A percentile compares a stretch with the other conserved stretches of the same genome.
Evolutionary conservation across 2,113 vertebrate species (phyloP).

Genomic region (Acrocephalus kingi): DNA sequence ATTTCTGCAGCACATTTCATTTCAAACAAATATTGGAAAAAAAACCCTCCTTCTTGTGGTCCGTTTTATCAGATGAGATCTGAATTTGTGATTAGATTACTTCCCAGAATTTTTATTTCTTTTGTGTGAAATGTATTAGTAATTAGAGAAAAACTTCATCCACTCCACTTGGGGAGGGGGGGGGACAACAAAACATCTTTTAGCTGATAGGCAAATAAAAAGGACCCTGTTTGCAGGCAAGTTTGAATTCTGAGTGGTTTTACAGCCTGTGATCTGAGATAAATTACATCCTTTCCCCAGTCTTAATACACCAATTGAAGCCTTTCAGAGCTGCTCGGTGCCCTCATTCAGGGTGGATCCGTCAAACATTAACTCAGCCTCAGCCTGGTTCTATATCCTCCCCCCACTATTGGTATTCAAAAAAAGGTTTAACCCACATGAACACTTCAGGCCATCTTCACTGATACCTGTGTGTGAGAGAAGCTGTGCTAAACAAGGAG

Average conservation of each 20-base stretch:
- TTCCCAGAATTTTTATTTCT: constrained; percentile 12
- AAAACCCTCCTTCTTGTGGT: constrained; percentile 23
- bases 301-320: neutral
- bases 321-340: neutral
- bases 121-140: neutral
- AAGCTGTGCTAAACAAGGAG: neutral
- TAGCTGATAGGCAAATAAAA: neutral
- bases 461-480: neutral
- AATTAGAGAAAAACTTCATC: constrained; percentile 31
- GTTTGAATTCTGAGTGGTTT: neutral
- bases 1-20: neutral
- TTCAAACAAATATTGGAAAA: neutral
- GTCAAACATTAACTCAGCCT: neutral
- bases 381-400: neutral
- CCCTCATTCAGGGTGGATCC: neutral
- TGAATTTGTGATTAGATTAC: constrained; percentile 52
- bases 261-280: neutral
- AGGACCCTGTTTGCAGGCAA: neutral
- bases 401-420: neutral
- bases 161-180: accelerated
- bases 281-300: neutral
- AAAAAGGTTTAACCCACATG: neutral
- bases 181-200: neutral
- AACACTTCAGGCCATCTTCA: neutral
- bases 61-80: constrained; percentile 50